These are phyloP conservation scores for Ispidina lecontei DNA, from an alignment of 2,797 vertebrate genomes.

Conservation along the genomic window DNA sequence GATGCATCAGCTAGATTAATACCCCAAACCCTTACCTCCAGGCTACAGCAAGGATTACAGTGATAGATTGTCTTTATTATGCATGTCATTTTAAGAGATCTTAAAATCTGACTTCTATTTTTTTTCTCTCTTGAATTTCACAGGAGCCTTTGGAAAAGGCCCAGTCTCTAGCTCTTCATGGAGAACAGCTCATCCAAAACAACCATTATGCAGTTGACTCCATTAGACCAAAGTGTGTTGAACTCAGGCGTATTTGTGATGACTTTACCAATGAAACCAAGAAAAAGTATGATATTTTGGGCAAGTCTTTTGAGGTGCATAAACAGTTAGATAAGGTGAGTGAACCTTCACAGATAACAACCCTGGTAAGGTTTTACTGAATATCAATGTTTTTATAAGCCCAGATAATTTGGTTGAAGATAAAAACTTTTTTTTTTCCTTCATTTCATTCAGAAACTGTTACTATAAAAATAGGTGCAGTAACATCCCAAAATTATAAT, in stretches of 20 bases:
- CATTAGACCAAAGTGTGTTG: conserved; percentile 91
- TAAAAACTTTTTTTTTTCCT: background rate
- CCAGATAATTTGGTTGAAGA: background rate
- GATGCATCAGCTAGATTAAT: background rate
- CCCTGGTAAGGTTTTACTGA: background rate
- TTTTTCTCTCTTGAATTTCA: background rate
- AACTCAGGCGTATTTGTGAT: conserved; percentile 91
- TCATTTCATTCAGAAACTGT: background rate
- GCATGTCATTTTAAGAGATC: background rate
- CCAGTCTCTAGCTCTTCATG: conserved; percentile 87
- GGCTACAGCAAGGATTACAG: background rate
- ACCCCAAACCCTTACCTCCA: background rate
- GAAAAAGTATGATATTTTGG: conserved; percentile 88
- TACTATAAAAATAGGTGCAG: background rate
- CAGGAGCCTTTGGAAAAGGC: conserved; percentile 90
- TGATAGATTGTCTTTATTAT: background rate
- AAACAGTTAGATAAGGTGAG: conserved; percentile 89
- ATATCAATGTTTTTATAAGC: background rate
- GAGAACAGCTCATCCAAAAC: conserved; percentile 94
- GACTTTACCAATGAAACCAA: conserved; percentile 92
- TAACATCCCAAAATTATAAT: background rate
- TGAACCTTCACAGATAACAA: background rate
- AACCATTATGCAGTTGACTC: conserved; percentile 92
- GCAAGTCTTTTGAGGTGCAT: conserved; percentile 90
- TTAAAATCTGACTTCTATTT: background rate